Conservation (phyloP, 2,888 invertebrate species). For the Atethmia centrago region DNA sequence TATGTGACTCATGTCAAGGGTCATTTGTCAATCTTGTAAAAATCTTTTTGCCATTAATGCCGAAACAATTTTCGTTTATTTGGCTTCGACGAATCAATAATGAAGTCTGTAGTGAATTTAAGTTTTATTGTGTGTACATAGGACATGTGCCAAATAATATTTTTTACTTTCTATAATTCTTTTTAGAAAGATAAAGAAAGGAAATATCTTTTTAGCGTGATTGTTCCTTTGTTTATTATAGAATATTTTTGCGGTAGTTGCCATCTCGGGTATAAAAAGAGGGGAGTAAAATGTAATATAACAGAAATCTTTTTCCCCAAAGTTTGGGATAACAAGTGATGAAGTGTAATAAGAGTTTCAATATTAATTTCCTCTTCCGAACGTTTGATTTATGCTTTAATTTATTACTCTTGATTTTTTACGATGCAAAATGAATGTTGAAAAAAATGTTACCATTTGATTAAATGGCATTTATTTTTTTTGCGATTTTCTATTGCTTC, state of each 20-base stretch:
- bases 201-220: not conserved
- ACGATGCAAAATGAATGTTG: slow-evolving; percentile 3
- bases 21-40: slow-evolving; percentile 86
- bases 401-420: slow-evolving; percentile 41
- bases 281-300: not conserved
- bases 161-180: not conserved
- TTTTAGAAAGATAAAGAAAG: not conserved
- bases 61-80: slow-evolving; percentile 75
- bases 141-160: not conserved
- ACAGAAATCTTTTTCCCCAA: slow-evolving; percentile 10
- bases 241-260: slow-evolving; percentile 25
- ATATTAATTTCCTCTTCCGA: slow-evolving; percentile 53
- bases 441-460: not conserved
- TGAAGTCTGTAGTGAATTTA: slow-evolving; percentile 21
- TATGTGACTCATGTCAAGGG: slow-evolving; percentile 37
- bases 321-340: slow-evolving; percentile 23
- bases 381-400: slow-evolving; percentile 41
- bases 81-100: slow-evolving; percentile 27
- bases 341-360: slow-evolving; percentile 41
- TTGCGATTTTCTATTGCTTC: too few relatives aligned
- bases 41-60: too few relatives aligned
- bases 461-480: too few relatives aligned
- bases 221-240: not conserved
- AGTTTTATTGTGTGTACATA: not conserved
- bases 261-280: not conserved